These are phyloP conservation scores for Prochilodus magdalenae DNA, from an alignment of 2,113 vertebrate genomes.

Conservation along the genomic window DNA sequence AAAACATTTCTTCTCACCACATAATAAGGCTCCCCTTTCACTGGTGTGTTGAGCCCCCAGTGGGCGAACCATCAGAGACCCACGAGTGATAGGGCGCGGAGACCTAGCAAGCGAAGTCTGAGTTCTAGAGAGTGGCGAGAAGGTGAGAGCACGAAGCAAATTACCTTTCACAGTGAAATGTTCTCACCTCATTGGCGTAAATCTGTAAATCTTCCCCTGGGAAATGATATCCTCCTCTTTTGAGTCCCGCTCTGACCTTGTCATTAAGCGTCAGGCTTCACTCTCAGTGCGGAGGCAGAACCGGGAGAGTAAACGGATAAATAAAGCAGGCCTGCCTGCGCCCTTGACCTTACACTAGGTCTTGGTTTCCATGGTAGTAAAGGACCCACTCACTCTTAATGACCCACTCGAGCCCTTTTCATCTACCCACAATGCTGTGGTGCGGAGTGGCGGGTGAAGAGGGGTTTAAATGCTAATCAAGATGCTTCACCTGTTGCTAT, in stretches of 20 bases:
- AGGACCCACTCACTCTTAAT: background rate
- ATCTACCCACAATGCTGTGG: background rate
- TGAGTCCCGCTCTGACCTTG: conserved; percentile 26
- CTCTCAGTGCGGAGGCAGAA: conserved; percentile 24
- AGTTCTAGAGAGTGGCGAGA: background rate
- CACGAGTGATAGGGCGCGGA: background rate
- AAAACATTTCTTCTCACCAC: background rate
- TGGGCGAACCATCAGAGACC: background rate
- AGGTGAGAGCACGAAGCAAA: background rate
- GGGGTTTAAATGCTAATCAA: conserved; percentile 22
- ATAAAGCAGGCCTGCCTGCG: conserved; percentile 18
- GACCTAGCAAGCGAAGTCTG: background rate
- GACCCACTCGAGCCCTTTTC: conserved; percentile 8
- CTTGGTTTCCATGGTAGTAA: conserved; percentile 39
- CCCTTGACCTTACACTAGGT: conserved; percentile 27
- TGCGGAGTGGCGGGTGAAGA: background rate
- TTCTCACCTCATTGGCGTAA: background rate
- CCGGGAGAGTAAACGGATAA: conserved; percentile 13
- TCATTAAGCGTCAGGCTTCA: conserved; percentile 40
- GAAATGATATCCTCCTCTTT: conserved; percentile 28
- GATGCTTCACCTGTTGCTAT: conserved; percentile 22
- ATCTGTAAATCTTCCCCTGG: background rate
- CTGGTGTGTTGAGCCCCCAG: background rate
- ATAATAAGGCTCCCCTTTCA: background rate
- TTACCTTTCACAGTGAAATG: conserved; percentile 29